These are phyloP conservation scores for Oedothorax gibbosus DNA, from an alignment of 1,140 invertebrate genomes.

Conservation along the genomic window DNA sequence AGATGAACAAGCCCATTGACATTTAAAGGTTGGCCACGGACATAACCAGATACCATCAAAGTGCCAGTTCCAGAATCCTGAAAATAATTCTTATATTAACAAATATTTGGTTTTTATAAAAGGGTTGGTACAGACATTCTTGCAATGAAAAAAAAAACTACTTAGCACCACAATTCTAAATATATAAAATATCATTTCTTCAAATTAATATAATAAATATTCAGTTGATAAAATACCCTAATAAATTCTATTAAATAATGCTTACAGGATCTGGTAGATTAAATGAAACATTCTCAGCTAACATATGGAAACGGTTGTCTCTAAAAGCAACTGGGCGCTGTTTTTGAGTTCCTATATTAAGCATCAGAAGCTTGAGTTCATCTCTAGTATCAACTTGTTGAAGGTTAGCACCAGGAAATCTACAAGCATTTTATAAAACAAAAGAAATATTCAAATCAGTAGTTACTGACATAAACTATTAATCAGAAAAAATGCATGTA, in stretches of 20 bases:
- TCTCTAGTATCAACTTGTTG: slow-evolving; percentile 79
- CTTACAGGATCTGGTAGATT: slow-evolving; percentile 66
- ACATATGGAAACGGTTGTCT: slow-evolving; percentile 82
- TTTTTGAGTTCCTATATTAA: slow-evolving; percentile 85
- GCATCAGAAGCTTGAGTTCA: slow-evolving; percentile 83
- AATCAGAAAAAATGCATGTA: not conserved
- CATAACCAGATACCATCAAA: slow-evolving; percentile 85
- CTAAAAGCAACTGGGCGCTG: slow-evolving; percentile 79
- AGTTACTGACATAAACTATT: not conserved
- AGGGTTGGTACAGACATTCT: not conserved
- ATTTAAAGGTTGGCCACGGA: slow-evolving; percentile 79
- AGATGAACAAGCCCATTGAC: slow-evolving; percentile 92
- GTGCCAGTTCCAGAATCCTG: slow-evolving; percentile 74
- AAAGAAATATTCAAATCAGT: not conserved
- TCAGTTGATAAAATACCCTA: not conserved
- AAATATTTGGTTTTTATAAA: not conserved
- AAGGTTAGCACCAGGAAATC: slow-evolving; percentile 86
- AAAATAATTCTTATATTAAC: slow-evolving; percentile 37
- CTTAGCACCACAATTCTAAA: not conserved
- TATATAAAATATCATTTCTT: not conserved
- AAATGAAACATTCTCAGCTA: slow-evolving; percentile 84
- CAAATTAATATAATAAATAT: not conserved
- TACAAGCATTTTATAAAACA: slow-evolving; percentile 76
- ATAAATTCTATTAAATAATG: not conserved
- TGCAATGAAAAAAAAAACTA: not conserved